phyloP scores from a whole-genome alignment of 2,113 vertebrate genomes.

The Tragelaphus strepsiceros region DNA sequence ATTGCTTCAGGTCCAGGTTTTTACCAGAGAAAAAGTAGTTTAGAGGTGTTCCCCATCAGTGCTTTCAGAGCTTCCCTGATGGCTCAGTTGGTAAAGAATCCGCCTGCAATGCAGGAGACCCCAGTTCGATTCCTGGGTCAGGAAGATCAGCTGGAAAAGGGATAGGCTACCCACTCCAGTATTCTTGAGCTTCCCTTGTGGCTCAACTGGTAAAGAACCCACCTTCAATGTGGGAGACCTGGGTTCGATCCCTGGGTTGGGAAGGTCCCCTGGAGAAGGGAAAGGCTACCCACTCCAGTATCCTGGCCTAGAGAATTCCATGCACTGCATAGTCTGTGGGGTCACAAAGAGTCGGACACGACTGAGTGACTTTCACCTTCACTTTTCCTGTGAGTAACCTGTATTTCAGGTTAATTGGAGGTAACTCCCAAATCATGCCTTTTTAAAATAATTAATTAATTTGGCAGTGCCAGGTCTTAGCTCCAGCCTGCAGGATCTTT shows the following conservation, averaged over 20 bases:
- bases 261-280: background rate
- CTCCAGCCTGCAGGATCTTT: background rate
- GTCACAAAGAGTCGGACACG: background rate
- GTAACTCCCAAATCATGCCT: background rate
- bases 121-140: background rate
- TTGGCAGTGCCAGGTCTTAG: background rate
- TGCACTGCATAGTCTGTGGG: background rate
- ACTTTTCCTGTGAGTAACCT: background rate
- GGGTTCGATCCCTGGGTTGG: background rate
- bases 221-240: background rate
- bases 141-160: background rate
- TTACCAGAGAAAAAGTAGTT: background rate
- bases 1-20: background rate
- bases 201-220: background rate
- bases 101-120: background rate
- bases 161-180: background rate
- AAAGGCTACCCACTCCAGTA: background rate
- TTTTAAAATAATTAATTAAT: background rate
- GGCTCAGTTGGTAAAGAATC: background rate
- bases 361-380: background rate
- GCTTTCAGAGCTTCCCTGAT: background rate
- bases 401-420: background rate
- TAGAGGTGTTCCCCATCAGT: background rate
- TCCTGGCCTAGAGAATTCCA: background rate
- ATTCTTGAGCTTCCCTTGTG: background rate